phyloP scores from a whole-genome alignment of 2,113 vertebrate genomes.

The Anolis sagrei region DNA sequence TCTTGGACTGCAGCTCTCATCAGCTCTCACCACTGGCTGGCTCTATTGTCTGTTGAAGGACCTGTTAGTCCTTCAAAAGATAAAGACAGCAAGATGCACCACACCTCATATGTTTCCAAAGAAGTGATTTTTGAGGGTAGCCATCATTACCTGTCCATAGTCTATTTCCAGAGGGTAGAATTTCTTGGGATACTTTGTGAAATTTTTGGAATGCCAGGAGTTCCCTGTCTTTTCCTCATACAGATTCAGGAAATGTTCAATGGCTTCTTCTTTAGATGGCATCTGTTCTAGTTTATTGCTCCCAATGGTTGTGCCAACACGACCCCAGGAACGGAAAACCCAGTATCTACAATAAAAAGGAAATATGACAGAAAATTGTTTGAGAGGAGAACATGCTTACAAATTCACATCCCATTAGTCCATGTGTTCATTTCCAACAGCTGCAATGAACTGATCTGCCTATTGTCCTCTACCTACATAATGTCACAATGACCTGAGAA shows the following conservation, averaged over 20 bases:
- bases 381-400: neutral
- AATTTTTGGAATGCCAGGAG: slow-evolving; percentile 88
- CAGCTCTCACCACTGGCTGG: neutral
- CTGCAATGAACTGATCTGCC: neutral
- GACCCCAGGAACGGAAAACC: slow-evolving; percentile 98
- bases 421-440: neutral
- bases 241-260: slow-evolving; percentile 91
- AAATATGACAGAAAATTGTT: neutral
- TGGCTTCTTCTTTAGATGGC: slow-evolving; percentile 89
- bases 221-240: slow-evolving; percentile 98
- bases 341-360: slow-evolving; percentile 83
- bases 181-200: slow-evolving; percentile 96
- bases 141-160: slow-evolving; percentile 91
- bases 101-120: neutral
- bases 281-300: slow-evolving; percentile 97
- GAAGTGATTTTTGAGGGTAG: neutral
- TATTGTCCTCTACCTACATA: neutral
- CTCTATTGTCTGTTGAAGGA: neutral
- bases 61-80: no score
- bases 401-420: neutral
- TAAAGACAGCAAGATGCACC: no score
- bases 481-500: neutral
- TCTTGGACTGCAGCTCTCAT: neutral
- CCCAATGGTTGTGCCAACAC: slow-evolving; percentile 94
- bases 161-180: slow-evolving; percentile 98